Percentiles rank a stretch among this genome's conserved stretches.
These are phyloP conservation scores for Drepanosiphum platanoidis DNA, from an alignment of 2,888 invertebrate genomes.

Conservation along the genomic window DNA sequence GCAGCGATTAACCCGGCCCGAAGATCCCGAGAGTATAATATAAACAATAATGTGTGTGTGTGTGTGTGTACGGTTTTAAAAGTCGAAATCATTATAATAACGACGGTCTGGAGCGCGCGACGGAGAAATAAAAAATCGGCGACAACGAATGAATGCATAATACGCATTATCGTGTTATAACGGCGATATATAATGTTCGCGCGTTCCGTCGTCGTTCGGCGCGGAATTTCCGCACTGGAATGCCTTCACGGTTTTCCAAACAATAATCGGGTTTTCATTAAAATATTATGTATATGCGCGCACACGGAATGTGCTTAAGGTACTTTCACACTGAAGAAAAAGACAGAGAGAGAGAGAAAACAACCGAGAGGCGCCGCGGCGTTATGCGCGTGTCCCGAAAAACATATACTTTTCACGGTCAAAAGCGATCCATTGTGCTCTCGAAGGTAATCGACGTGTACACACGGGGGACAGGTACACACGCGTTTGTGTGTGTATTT, in stretches of 20 bases:
- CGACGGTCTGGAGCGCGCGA: background rate
- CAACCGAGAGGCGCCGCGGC: slow-evolving; percentile 33
- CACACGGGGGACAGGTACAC: background rate
- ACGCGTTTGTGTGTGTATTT: background rate
- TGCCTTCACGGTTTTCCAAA: slow-evolving; percentile 38
- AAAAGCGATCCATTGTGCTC: slow-evolving; percentile 36
- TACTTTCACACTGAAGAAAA: slow-evolving; percentile 35
- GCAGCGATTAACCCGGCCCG: background rate
- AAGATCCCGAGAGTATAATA: background rate
- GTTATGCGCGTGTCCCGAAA: slow-evolving; percentile 19
- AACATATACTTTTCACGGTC: slow-evolving; percentile 45
- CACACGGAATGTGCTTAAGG: background rate
- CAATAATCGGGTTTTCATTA: slow-evolving; percentile 27
- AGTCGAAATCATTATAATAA: background rate
- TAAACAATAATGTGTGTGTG: too few species aligned
- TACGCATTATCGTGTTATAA: background rate
- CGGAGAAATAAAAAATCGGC: background rate
- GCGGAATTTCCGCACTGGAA: slow-evolving; percentile 23
- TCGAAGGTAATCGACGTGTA: slow-evolving; percentile 5
- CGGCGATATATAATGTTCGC: background rate
- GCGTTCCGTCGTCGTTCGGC: background rate
- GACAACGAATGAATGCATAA: background rate
- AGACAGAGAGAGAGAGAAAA: background rate
- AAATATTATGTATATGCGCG: background rate
- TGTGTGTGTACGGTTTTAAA: background rate